Conservation (phyloP, 2,113 vertebrate genomes). For the Nestor notabilis region DNA sequence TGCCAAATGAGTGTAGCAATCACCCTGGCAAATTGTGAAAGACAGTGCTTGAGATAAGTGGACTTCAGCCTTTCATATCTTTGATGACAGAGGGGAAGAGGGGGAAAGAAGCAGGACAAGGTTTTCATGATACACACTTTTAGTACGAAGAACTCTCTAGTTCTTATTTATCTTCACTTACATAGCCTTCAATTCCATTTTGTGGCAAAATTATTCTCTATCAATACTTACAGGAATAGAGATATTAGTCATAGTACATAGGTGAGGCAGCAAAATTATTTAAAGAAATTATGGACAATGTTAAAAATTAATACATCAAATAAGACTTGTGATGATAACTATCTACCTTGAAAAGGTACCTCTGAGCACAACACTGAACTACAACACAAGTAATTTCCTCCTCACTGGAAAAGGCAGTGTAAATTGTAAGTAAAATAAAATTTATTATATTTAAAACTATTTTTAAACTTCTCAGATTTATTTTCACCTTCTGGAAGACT, state of each 20-base stretch:
- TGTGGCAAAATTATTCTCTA: not conserved
- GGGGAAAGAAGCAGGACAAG: not conserved
- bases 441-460: not conserved
- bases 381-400: not conserved
- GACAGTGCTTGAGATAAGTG: constrained; percentile 51
- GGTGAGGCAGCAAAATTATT: not conserved
- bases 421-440: not conserved
- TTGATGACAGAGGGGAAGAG: not conserved
- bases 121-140: not conserved
- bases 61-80: constrained; percentile 38
- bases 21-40: constrained; percentile 37
- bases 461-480: not conserved
- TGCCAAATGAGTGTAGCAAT: constrained; percentile 50
- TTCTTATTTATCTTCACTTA: not conserved
- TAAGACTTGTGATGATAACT: not conserved
- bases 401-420: not conserved
- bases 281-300: not conserved
- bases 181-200: not conserved
- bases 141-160: not conserved
- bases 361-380: not conserved
- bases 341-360: not conserved
- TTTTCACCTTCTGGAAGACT: not conserved
- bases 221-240: not conserved
- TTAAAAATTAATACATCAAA: not conserved
- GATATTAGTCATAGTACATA: not conserved